Base-by-base conservation (phyloP, 2,888 invertebrate genomes). In the Heliothis peltigera region DNA sequence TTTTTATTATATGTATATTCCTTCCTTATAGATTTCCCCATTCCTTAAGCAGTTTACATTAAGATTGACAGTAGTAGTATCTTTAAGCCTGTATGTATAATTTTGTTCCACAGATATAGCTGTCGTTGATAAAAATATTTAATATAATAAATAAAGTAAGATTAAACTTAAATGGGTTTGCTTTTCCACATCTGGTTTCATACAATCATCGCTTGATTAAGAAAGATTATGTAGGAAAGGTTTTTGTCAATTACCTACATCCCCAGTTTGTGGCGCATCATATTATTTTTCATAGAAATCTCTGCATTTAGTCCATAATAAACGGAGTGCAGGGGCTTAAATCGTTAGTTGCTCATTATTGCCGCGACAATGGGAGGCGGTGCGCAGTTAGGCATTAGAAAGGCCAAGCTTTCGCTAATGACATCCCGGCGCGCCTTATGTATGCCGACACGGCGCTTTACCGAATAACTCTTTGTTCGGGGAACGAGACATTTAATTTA, bases 261-360 rank as follows among this genome's bases (percentile, higher is more conserved):
- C 17, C 2, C 7, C 15, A 10, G 42, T 43, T 68, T 22, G 42
- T 62, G 22, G 48, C 48, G 19, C 55, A 28, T 55, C 43, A 54
- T n/a, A 56, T 25, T 62, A 66, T 62, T 74, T 67, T 67, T 67
- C 67, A 59, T 64, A 64, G 49, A 70, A 71, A 68, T 64, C 63
- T 68, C 66, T 71, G 62, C 71, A 80, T 70, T 71, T 66, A 69
- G 53, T 57, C 58, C 70, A 63, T 69, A 76, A 68, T 68, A 79
- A 76, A 68, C 74, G 84, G 73, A 83, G 79, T 84, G 83, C 86
- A 85, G 81, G 82, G 79, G 87, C 86, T 89, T 87, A 83, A 90
- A 92, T 93, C 91, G 92, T 91, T 92, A 91, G 91, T 92, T 89
- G 90, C 91, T 94, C 93, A 93, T 94, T 94, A 93, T 89, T 88